phyloP scores from a whole-genome alignment of 2,888 invertebrate species.

The Tolmerus cingulatus region DNA sequence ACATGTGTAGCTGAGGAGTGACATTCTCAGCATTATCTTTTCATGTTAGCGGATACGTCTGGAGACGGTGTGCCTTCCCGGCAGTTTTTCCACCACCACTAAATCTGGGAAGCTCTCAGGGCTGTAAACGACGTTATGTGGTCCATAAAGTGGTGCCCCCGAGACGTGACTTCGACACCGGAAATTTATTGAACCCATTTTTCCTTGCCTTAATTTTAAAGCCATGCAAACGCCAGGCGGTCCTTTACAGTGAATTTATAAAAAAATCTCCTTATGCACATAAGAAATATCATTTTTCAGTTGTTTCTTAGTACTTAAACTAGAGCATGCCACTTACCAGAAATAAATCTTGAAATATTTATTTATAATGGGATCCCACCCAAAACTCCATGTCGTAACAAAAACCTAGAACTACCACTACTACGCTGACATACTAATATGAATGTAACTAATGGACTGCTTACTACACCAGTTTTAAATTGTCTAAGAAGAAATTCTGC shows the following conservation, averaged over 20 bases:
- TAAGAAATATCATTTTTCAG: neutral
- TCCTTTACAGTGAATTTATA: neutral
- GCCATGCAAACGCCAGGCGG: neutral
- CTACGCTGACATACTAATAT: neutral
- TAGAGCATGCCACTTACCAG: neutral
- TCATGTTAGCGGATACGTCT: neutral
- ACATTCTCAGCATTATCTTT: constrained; percentile 11
- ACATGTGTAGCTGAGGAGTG: constrained; percentile 7
- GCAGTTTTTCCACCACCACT: neutral
- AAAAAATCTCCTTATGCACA: neutral
- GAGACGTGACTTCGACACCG: constrained; percentile 1
- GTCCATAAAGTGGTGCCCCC: constrained; percentile 13
- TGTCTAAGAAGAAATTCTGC: no score
- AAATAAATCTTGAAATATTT: neutral
- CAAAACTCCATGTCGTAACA: neutral
- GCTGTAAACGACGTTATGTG: constrained; percentile 11
- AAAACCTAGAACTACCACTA: neutral
- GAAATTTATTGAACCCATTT: neutral
- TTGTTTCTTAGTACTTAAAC: neutral
- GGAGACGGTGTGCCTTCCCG: neutral
- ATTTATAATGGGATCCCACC: neutral
- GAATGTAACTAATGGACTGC: neutral
- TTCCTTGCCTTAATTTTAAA: neutral
- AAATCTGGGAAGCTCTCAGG: neutral
- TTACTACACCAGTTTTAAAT: neutral